phyloP scores from a whole-genome alignment of 92 coral and sea anemone genomes.

The Meandrina meandrites region DNA sequence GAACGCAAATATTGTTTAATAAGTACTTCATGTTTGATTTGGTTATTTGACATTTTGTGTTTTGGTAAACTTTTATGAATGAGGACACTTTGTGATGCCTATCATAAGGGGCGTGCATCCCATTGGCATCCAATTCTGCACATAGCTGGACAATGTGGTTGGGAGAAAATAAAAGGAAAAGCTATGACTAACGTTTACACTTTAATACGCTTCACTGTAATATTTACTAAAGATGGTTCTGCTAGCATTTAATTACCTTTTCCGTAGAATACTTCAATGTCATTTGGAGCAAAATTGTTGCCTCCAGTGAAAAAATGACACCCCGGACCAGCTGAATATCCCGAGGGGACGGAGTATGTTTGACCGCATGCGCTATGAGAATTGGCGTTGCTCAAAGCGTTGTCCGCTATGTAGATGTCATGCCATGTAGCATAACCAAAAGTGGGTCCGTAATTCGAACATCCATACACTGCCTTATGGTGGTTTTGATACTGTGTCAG shows the following conservation, averaged over 20 bases:
- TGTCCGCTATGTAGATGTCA: constrained; percentile 36
- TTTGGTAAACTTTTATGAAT: no score
- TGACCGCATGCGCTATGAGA: not conserved
- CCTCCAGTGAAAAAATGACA: constrained; percentile 40
- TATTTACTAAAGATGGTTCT: no score
- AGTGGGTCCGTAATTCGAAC: constrained; percentile 44
- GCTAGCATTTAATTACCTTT: not conserved
- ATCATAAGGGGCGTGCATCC: no score
- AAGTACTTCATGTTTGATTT: no score
- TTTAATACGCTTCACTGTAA: no score
- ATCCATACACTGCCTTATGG: not conserved
- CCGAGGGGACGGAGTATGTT: constrained; percentile 26
- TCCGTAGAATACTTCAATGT: not conserved
- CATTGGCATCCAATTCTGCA: no score
- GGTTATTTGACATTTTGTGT: no score
- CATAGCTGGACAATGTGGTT: no score
- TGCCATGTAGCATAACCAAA: constrained; percentile 43
- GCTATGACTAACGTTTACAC: no score
- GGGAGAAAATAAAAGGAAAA: no score
- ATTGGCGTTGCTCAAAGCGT: not conserved
- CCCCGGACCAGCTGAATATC: not conserved
- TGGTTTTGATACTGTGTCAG: not conserved
- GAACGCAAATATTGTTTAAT: no score
- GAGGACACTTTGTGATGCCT: no score
- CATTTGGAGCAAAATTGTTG: not conserved